Conservation (phyloP, 2,888 invertebrate genomes). For the Epsilonema sp. region DNA sequence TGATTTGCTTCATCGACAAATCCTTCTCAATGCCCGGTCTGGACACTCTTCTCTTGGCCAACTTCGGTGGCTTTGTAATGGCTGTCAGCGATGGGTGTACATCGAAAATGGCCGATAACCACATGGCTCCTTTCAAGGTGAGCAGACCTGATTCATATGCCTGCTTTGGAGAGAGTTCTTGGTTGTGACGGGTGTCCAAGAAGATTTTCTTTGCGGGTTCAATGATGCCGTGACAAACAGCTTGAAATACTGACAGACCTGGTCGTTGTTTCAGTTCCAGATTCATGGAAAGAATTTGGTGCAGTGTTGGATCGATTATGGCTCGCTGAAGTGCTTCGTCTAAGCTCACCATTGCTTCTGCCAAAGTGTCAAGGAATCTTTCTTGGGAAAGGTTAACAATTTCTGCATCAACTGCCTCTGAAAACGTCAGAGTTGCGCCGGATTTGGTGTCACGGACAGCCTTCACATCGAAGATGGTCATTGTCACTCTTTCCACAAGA, state of each 20-base stretch:
- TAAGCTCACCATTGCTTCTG: too few relatives aligned
- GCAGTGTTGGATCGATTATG: constrained; percentile 21
- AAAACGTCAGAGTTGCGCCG: constrained; percentile 58
- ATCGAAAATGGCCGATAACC: constrained; percentile 58
- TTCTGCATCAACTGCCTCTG: constrained; percentile 51
- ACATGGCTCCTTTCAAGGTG: constrained; percentile 63
- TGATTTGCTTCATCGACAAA: constrained; percentile 25
- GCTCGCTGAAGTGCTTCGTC: constrained; percentile 23
- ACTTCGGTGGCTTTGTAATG: constrained; percentile 57
- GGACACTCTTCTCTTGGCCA: constrained; percentile 19
- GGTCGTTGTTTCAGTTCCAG: too few relatives aligned
- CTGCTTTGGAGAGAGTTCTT: constrained; percentile 29
- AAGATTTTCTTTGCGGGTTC: constrained; percentile 67
- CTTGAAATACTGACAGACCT: constrained; percentile 47
- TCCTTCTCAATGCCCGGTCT: constrained; percentile 32
- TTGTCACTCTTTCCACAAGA: constrained; percentile 60
- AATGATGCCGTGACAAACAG: constrained; percentile 59
- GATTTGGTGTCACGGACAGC: constrained; percentile 61
- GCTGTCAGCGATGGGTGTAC: constrained; percentile 70
- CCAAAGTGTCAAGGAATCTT: constrained; percentile 9
- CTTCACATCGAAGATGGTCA: constrained; percentile 69
- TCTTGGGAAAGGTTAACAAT: constrained; percentile 45
- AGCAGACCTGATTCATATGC: constrained; percentile 63
- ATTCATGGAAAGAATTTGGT: constrained; percentile 58
- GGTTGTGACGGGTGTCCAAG: constrained; percentile 42